Percentiles rank a stretch among this genome's conserved stretches.
phyloP scores from a whole-genome alignment of 2,797 vertebrate genomes.

The Loris lydekkerianus region DNA sequence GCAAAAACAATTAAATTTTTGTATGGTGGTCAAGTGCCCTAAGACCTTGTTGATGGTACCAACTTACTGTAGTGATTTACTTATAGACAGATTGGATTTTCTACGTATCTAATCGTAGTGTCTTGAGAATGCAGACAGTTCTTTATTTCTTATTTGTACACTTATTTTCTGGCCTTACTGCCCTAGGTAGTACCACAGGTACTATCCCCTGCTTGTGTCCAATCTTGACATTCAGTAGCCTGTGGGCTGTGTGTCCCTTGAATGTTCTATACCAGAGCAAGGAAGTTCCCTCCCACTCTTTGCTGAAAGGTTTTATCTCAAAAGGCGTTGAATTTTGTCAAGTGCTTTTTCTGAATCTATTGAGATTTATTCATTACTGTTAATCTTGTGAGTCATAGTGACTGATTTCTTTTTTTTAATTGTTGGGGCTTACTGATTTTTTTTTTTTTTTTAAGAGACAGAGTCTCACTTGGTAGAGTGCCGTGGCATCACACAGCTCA shows the following conservation, averaged over 20 bases:
- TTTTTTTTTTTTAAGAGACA: no score
- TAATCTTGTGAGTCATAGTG: no score
- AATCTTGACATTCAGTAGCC: accelerated
- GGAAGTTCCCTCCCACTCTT: neutral
- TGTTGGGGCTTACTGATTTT: no score
- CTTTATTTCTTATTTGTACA: neutral
- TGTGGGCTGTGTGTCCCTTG: accelerated
- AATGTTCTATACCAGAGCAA: neutral
- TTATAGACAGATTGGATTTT: neutral
- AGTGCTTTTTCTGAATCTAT: neutral
- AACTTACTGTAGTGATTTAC: no score
- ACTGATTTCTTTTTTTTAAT: neutral
- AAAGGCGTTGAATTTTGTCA: neutral
- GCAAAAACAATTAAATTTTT: neutral
- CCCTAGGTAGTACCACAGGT: neutral
- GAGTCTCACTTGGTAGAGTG: no score
- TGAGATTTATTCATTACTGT: neutral
- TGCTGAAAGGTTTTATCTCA: neutral
- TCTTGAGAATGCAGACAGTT: no score
- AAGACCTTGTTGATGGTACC: neutral
- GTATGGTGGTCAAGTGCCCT: accelerated
- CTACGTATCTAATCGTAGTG: no score
- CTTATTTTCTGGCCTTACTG: neutral
- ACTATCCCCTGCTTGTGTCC: accelerated
- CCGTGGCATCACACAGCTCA: no score